Evolutionary conservation across 2,797 vertebrate genomes (phyloP).

Genomic region (Chelonia mydas): DNA sequence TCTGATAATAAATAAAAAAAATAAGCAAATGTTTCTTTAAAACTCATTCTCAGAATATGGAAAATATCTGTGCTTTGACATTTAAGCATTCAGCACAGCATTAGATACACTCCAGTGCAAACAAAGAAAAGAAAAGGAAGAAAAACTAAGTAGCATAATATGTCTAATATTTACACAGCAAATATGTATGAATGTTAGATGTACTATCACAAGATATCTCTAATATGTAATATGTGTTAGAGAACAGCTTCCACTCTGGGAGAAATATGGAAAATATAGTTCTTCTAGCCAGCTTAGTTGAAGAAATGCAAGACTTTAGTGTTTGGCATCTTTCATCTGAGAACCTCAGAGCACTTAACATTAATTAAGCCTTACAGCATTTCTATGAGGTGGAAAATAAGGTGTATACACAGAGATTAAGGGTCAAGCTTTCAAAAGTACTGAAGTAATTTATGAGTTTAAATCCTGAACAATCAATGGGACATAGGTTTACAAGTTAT

Average conservation of each 20-base stretch:
- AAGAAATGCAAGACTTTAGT: background rate
- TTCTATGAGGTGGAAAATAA: background rate
- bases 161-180: background rate
- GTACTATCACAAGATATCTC: background rate
- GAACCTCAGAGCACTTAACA: background rate
- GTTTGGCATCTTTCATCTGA: background rate
- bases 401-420: background rate
- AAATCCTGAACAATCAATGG: background rate
- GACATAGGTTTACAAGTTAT: background rate
- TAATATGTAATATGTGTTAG: background rate
- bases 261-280: background rate
- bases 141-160: background rate
- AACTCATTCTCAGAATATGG: background rate
- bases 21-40: background rate
- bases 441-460: background rate
- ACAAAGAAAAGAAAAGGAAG: background rate
- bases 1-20: background rate
- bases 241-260: background rate
- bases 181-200: background rate
- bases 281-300: background rate
- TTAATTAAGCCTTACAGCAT: background rate
- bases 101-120: background rate
- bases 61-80: background rate
- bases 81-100: background rate
- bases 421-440: background rate